A percentile compares a stretch with the other conserved stretches of the same genome.
Conservation (phyloP, 2,888 invertebrate genomes). For the Hartigia nigra region DNA sequence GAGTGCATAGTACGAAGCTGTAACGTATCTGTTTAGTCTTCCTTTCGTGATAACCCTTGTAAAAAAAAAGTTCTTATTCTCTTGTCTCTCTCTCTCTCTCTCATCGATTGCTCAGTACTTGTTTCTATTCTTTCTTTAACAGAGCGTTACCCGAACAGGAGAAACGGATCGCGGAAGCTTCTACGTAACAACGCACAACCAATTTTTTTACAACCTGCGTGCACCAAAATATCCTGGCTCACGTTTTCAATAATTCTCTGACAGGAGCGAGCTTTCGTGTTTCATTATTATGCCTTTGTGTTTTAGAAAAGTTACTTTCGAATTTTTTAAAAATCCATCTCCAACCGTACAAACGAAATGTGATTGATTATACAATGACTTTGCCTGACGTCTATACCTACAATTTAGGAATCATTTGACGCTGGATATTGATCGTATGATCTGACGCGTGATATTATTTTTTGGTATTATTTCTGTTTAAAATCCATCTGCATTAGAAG, state of each 20-base stretch:
- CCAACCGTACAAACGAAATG: neutral
- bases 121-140: neutral
- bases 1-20: slow-evolving; percentile 66
- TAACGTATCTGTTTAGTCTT: slow-evolving; percentile 46
- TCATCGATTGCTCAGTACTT: neutral
- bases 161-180: slow-evolving; percentile 48
- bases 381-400: neutral
- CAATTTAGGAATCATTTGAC: neutral
- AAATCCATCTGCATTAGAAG: neutral
- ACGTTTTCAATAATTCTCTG: slow-evolving; percentile 17
- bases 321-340: neutral
- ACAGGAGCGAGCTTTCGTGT: slow-evolving; percentile 4
- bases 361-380: neutral
- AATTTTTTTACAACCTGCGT: slow-evolving; percentile 61
- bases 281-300: neutral
- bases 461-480: neutral
- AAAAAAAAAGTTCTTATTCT: neutral
- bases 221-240: slow-evolving; percentile 47
- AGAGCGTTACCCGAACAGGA: neutral
- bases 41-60: neutral
- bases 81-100: neutral
- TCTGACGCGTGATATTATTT: neutral
- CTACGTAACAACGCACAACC: slow-evolving; percentile 64
- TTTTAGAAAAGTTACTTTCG: neutral
- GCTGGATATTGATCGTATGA: neutral